Base-by-base conservation (phyloP, 2,797 vertebrate genomes). In the Thunnus albacares region DNA sequence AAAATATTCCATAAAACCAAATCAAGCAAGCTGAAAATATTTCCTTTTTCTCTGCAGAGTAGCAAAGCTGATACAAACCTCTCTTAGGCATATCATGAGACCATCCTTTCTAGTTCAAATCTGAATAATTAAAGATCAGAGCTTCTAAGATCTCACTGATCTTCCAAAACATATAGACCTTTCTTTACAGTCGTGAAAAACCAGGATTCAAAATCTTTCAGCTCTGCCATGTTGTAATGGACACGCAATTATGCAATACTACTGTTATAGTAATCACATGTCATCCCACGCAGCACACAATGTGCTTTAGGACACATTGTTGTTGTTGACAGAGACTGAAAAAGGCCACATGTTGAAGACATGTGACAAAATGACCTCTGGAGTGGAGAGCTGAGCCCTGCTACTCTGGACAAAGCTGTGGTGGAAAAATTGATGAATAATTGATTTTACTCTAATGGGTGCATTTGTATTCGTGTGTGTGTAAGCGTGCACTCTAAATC, bases 341-440 rank as follows among this genome's bases (percentile, higher is more conserved):
- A 70, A 58, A 20, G 59, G 61, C 65, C 86, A 84, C 87, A 87
- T 87, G 90, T 62, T 75, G 64, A 65, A 28, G 20, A 80, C 87
- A 90, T 87, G 89, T 93, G 90, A 87, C 68, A 55, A 75, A 69
- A 66, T 74, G 86, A 89, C 90, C 90, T 84, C 80, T 79, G 71
- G 30, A 65, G 73, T 9, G 14, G 53, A 63, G 59, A 74, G 45
- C 28, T 53, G 28, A 13, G 62, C 52, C 35, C 75, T 38, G 55
- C 64, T 61, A 18, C 79, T 70, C 74, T 76, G 55, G 61, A 73
- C 83, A 82, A 77, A 85, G 75, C 79, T 68, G 71, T 67, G 75
- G 38, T 86, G 90, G 92, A 93, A 93, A 90, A 81, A 93, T 76
- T 17, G 81, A 94, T 93, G 59, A 90, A 89, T 85, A 84, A 94